Percentiles rank a stretch among this genome's conserved stretches.
These are phyloP conservation scores for Meteorus cinctellus DNA, from an alignment of 2,888 invertebrate genomes.

Conservation along the genomic window DNA sequence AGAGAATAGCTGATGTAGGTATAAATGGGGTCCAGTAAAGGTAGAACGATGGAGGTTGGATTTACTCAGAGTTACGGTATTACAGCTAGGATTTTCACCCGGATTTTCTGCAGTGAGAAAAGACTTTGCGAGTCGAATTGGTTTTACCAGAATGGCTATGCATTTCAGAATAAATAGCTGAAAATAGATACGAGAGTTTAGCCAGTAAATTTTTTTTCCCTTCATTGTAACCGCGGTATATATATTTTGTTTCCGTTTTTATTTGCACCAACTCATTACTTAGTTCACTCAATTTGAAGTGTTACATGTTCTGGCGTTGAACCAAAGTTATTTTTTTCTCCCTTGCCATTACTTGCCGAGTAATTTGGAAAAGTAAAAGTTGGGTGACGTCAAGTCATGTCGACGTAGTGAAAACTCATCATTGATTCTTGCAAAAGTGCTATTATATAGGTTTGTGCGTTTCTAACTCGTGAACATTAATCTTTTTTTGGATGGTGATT, in stretches of 20 bases:
- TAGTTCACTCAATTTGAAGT: constrained; percentile 40
- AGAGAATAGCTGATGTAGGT: constrained; percentile 47
- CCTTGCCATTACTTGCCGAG: background rate
- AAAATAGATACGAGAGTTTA: constrained; percentile 49
- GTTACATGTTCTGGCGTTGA: constrained; percentile 27
- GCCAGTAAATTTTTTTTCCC: constrained; percentile 37
- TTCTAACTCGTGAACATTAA: constrained; percentile 51
- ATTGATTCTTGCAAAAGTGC: constrained; percentile 40
- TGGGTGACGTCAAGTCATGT: constrained; percentile 28
- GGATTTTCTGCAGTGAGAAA: constrained; percentile 50
- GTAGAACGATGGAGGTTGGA: constrained; percentile 47
- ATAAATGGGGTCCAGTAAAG: constrained; percentile 45
- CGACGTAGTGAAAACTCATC: constrained; percentile 37
- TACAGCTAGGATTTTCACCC: constrained; percentile 51
- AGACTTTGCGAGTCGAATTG: constrained; percentile 50
- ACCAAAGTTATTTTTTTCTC: constrained; percentile 16
- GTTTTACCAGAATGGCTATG: constrained; percentile 49
- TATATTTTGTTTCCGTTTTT: constrained; percentile 35
- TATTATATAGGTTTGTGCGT: constrained; percentile 35
- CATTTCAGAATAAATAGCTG: constrained; percentile 53
- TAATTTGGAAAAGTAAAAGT: constrained; percentile 39
- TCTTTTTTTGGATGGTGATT: constrained; percentile 45
- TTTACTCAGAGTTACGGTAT: constrained; percentile 53
- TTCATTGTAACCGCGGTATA: constrained; percentile 25
- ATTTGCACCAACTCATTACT: constrained; percentile 32